A percentile compares a stretch with the other conserved stretches of the same genome.
These are phyloP conservation scores for Leuciscus idus DNA, from an alignment of 2,113 vertebrate genomes.

Conservation along the genomic window DNA sequence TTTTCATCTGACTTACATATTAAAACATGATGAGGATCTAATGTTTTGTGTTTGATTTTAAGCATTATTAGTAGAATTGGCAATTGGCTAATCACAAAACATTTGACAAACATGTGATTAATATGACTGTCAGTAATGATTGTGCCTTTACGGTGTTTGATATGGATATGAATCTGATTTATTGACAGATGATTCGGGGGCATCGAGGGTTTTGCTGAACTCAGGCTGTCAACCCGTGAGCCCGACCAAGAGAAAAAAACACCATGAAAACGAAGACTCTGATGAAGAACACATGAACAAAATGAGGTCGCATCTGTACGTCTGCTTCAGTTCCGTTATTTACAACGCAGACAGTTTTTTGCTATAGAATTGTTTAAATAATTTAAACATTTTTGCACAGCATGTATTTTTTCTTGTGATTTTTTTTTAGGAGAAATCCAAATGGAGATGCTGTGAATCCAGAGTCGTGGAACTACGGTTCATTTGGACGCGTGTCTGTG, in stretches of 20 bases:
- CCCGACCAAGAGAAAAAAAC: slow-evolving; percentile 92
- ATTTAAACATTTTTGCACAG: background rate
- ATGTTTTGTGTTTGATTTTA: background rate
- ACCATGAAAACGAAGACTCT: slow-evolving; percentile 86
- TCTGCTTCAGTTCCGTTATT: slow-evolving; percentile 35
- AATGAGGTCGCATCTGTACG: slow-evolving; percentile 94
- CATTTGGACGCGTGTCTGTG: slow-evolving; percentile 82
- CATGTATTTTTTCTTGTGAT: background rate
- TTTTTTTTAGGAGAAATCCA: slow-evolving; percentile 80
- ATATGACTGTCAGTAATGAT: background rate
- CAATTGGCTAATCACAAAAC: no score
- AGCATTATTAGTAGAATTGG: background rate
- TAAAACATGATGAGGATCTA: background rate
- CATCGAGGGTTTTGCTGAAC: slow-evolving; percentile 87
- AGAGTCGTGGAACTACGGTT: slow-evolving; percentile 86
- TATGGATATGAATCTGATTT: background rate
- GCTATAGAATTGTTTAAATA: background rate
- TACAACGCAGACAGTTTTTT: background rate
- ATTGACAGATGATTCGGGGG: slow-evolving; percentile 80
- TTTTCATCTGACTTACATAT: background rate
- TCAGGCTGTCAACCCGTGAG: slow-evolving; percentile 89
- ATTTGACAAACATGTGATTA: no score
- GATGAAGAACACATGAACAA: slow-evolving; percentile 90
- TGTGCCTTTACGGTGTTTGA: background rate
- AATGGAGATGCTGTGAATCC: slow-evolving; percentile 84